phyloP scores from a whole-genome alignment of 2,797 vertebrate species.

The Atherinosoma microstoma region DNA sequence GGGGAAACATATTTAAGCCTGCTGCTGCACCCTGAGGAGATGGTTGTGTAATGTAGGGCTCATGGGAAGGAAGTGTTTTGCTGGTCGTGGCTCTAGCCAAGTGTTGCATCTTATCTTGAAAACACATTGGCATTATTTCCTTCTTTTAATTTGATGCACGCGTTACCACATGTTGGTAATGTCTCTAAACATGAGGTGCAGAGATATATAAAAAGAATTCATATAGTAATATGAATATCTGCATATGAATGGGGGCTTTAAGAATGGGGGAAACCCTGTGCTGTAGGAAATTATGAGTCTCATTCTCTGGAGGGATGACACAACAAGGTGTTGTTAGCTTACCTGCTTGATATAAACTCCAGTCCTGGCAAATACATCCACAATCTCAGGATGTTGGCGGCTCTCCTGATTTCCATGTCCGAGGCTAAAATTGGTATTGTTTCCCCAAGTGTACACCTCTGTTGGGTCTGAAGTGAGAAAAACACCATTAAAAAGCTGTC shows the following conservation, averaged over 20 bases:
- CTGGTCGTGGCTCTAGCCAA: slow-evolving; percentile 62
- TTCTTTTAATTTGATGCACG: slow-evolving; percentile 7
- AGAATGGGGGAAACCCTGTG: slow-evolving; percentile 40
- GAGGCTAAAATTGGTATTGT: slow-evolving; percentile 96
- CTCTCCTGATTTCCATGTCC: slow-evolving; percentile 96
- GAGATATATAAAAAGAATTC: too few relatives aligned
- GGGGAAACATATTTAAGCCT: slow-evolving; percentile 30
- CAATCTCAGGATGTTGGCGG: slow-evolving; percentile 92
- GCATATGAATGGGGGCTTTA: slow-evolving; percentile 15
- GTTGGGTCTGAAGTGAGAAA: slow-evolving; percentile 88
- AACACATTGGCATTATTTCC: slow-evolving; percentile 21
- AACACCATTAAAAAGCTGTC: slow-evolving; percentile 31
- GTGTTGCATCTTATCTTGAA: slow-evolving; percentile 45
- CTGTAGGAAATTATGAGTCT: slow-evolving; percentile 21
- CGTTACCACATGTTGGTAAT: slow-evolving; percentile 31
- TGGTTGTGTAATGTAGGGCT: slow-evolving; percentile 45
- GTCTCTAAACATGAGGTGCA: slow-evolving; percentile 17
- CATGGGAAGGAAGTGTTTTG: slow-evolving; percentile 68
- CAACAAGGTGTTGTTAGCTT: slow-evolving; percentile 45
- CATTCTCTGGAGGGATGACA: slow-evolving; percentile 29
- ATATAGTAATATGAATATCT: background rate
- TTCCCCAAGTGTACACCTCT: slow-evolving; percentile 97
- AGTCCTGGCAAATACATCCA: slow-evolving; percentile 93
- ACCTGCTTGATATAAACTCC: slow-evolving; percentile 96
- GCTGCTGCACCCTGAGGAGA: slow-evolving; percentile 34